Evolutionary conservation across 2,113 vertebrate genomes (phyloP).

Genomic region (Acanthisitta chloris): DNA sequence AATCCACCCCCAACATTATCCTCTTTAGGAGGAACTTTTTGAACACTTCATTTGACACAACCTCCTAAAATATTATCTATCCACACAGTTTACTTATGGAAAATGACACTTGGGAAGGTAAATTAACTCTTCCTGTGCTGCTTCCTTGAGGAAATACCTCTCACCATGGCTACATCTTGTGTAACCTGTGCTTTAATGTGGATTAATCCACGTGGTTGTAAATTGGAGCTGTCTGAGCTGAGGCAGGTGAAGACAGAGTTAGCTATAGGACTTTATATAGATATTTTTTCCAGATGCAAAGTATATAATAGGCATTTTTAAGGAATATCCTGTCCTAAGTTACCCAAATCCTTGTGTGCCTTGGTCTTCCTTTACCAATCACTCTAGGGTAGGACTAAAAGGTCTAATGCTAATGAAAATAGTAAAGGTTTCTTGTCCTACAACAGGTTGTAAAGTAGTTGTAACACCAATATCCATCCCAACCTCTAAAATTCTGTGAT

Average conservation of each 20-base stretch:
- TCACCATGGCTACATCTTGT: fast-evolving
- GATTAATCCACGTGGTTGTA: background rate
- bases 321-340: background rate
- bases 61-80: background rate
- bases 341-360: background rate
- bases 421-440: background rate
- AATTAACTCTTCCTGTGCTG: background rate
- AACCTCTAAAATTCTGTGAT: too few relatives aligned
- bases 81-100: background rate
- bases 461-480: background rate
- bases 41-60: background rate
- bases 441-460: background rate
- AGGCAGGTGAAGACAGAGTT: background rate
- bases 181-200: background rate
- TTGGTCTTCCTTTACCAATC: background rate
- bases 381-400: background rate
- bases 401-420: background rate
- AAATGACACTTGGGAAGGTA: background rate
- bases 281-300: background rate
- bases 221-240: background rate
- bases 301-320: background rate
- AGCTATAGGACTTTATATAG: background rate
- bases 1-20: background rate
- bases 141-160: background rate
- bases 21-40: background rate